These are phyloP conservation scores for Cryptoprocta ferox DNA, from an alignment of 2,797 vertebrate species.

Conservation along the genomic window DNA sequence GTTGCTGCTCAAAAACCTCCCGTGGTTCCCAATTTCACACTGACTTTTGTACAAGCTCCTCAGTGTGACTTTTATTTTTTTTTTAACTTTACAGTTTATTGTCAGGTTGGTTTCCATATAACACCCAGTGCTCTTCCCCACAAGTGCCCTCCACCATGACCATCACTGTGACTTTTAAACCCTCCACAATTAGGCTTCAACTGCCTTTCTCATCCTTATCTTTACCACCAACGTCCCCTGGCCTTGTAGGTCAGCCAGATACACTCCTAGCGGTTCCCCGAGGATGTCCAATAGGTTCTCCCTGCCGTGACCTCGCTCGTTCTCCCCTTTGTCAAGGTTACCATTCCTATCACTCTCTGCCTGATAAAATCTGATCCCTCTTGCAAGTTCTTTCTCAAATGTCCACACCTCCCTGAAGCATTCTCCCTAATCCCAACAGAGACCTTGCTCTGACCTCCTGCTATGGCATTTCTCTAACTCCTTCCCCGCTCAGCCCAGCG, in stretches of 20 bases:
- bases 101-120: no score
- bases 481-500: background rate
- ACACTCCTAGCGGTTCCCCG: background rate
- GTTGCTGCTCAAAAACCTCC: background rate
- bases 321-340: background rate
- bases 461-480: background rate
- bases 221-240: background rate
- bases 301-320: background rate
- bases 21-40: background rate
- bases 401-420: background rate
- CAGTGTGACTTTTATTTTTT: background rate
- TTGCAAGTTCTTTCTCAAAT: constrained; percentile 15
- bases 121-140: no score
- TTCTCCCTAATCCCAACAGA: background rate
- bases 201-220: background rate
- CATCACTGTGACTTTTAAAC: background rate
- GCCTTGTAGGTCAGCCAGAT: background rate
- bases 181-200: background rate
- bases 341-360: background rate
- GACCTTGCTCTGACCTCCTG: background rate
- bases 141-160: no score
- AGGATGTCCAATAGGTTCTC: background rate
- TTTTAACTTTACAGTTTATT: no score
- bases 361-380: background rate
- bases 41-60: background rate